Conservation (phyloP, 2,113 vertebrate species). For the Argyrosomus japonicus region DNA sequence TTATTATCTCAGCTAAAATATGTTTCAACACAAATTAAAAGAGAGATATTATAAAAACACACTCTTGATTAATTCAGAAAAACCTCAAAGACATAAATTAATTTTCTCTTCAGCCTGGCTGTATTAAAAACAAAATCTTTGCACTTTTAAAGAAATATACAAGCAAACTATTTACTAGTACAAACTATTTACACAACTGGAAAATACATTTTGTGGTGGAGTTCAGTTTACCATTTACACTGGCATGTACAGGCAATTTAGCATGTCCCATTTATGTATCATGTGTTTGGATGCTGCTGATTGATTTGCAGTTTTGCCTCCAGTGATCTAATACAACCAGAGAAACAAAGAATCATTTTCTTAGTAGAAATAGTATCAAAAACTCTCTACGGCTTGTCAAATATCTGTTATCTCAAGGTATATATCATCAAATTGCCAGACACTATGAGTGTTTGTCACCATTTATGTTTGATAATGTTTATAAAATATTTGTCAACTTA, state of each 20-base stretch:
- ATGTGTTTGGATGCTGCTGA: not conserved
- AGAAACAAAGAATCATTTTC: not conserved
- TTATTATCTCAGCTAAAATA: not conserved
- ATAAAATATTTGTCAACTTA: not conserved
- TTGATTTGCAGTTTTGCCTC: not conserved
- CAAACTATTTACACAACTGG: constrained; percentile 6
- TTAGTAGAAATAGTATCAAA: not conserved
- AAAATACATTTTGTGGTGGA: not conserved
- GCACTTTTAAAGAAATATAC: too few species aligned
- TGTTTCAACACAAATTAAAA: not conserved
- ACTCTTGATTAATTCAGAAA: not conserved
- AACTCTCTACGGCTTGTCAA: not conserved
- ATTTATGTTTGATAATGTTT: not conserved
- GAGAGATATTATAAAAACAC: not conserved
- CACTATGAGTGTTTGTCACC: too few species aligned
- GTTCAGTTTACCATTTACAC: too few species aligned
- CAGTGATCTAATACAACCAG: not conserved
- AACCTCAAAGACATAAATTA: not conserved
- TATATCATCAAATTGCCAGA: not conserved
- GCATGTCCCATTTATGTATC: not conserved
- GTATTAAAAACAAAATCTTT: too few species aligned
- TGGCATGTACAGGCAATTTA: not conserved
- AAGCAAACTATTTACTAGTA: too few species aligned
- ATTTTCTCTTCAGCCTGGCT: too few species aligned
- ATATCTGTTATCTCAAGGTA: not conserved